Evolutionary conservation across 2,888 invertebrate species (phyloP).

Genomic region (Sinhomidia bicolor): DNA sequence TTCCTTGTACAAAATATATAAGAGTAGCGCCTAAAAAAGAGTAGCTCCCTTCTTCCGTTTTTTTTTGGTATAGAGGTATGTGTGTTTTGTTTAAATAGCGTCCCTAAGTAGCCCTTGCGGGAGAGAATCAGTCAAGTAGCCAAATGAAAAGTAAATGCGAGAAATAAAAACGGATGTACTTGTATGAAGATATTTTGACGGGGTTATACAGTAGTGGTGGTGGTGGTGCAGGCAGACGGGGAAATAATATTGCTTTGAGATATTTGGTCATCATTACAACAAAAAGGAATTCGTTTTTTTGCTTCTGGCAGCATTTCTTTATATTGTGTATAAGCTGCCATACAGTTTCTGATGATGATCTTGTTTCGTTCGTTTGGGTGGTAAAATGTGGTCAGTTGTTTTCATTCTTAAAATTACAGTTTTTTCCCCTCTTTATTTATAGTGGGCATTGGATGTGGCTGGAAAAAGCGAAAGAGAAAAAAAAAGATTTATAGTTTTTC

Average conservation of each 20-base stretch:
- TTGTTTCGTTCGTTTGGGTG: background rate
- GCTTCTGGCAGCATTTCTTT: background rate
- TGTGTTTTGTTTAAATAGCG: background rate
- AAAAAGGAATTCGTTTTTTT: background rate
- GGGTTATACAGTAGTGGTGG: no score
- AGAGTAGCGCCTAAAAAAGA: no score
- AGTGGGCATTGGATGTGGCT: background rate
- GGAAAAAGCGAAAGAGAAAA: background rate
- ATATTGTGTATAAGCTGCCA: no score
- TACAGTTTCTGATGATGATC: no score
- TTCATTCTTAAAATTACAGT: constrained; percentile 24
- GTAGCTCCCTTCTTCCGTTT: no score
- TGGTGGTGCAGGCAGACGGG: background rate
- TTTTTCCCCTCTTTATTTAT: background rate
- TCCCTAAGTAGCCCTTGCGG: constrained; percentile 19
- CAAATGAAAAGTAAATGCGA: constrained; percentile 18
- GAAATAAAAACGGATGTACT: no score
- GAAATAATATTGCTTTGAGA: background rate
- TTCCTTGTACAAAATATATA: no score
- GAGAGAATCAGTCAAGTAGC: constrained; percentile 32
- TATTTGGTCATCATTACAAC: constrained; percentile 21
- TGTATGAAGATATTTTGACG: no score
- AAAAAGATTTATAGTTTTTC: constrained; percentile 9
- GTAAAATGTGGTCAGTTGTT: background rate
- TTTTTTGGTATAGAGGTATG: background rate